Conservation (phyloP, 2,888 invertebrate species). For the Odontomyia ornata region DNA sequence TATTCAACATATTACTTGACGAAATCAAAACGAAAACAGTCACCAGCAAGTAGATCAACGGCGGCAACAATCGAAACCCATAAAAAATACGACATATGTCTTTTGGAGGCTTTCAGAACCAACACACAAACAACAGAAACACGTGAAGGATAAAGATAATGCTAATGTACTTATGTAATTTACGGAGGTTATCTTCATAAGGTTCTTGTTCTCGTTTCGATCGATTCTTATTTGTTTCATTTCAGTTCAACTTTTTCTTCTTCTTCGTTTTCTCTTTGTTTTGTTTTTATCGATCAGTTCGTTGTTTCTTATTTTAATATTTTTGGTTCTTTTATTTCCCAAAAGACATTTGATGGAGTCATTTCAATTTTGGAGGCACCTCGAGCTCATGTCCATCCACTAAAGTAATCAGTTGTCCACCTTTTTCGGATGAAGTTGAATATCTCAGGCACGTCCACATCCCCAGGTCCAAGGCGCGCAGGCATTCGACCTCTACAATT, state of each 20-base stretch:
- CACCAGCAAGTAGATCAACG: not conserved
- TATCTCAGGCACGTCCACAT: not conserved
- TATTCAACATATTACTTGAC: conserved; percentile 12
- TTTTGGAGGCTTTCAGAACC: conserved; percentile 22
- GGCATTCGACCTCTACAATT: conserved; percentile 54
- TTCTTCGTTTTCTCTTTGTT: not conserved
- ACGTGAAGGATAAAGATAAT: conserved; percentile 52
- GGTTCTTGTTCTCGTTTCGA: conserved; percentile 45
- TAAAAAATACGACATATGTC: conserved; percentile 27
- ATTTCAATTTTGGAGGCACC: conserved; percentile 32
- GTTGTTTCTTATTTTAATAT: not conserved
- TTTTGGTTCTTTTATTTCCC: conserved; percentile 1
- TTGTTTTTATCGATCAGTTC: not conserved
- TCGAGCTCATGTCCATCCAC: conserved; percentile 27
- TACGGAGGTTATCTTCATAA: conserved; percentile 37
- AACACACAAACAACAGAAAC: conserved; percentile 45
- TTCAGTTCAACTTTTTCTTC: not conserved
- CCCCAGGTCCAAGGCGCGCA: not conserved
- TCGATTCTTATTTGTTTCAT: conserved; percentile 24
- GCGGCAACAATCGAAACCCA: not conserved
- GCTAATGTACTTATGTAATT: conserved; percentile 53
- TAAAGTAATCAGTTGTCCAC: conserved; percentile 33
- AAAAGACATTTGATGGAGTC: conserved; percentile 39
- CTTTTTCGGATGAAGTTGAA: conserved; percentile 35
- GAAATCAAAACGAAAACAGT: conserved; percentile 19